phyloP scores from a whole-genome alignment of 2,888 invertebrate species.

The Laspeyria flexula region DNA sequence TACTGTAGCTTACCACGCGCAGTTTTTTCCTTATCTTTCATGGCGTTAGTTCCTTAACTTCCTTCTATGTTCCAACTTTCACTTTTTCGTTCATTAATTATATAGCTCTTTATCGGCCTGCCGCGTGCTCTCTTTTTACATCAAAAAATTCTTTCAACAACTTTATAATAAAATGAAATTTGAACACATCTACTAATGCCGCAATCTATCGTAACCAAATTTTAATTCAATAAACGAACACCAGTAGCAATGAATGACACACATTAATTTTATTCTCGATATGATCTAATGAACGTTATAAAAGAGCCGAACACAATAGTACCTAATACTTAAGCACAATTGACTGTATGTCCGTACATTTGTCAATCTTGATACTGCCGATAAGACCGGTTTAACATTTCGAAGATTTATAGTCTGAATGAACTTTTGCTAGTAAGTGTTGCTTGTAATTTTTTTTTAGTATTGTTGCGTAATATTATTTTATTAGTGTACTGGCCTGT shows the following conservation, averaged over 20 bases:
- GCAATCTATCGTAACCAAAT: no score
- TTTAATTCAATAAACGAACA: constrained; percentile 5
- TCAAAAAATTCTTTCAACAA: no score
- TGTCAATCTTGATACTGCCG: constrained; percentile 43
- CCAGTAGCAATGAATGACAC: constrained; percentile 29
- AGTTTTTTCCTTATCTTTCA: no score
- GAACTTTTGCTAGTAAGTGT: constrained; percentile 34
- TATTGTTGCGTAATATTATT: constrained; percentile 10
- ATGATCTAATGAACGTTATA: constrained; percentile 41
- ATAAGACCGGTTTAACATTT: constrained; percentile 45
- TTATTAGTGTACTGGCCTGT: no score
- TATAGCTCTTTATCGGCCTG: no score
- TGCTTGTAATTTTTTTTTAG: constrained; percentile 12
- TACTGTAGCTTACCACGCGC: no score
- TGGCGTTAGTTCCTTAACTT: no score
- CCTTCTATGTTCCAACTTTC: no score
- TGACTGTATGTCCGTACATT: constrained; percentile 53
- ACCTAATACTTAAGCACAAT: constrained; percentile 46
- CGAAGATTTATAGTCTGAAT: constrained; percentile 38
- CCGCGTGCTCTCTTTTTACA: no score
- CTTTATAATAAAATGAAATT: no score
- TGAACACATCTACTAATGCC: no score
- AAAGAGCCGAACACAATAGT: constrained; percentile 31
- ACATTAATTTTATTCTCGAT: constrained; percentile 36
- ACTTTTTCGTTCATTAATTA: no score